These are phyloP conservation scores for Tetramorium simillimum DNA, from an alignment of 1,140 invertebrate species.

Conservation along the genomic window DNA sequence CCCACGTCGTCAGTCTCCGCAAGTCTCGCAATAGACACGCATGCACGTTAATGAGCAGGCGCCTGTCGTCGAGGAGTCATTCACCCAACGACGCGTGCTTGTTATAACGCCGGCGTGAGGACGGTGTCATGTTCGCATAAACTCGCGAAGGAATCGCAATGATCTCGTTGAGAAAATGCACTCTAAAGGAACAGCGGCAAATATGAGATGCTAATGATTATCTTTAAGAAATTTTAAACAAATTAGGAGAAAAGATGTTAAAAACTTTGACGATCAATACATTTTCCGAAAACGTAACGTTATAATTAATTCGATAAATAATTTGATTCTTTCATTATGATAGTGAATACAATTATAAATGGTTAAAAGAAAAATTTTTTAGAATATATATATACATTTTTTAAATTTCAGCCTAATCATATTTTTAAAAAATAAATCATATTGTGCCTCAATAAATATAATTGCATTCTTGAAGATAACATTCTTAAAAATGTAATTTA, in stretches of 20 bases:
- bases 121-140: not conserved
- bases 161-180: not conserved
- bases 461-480: too few relatives aligned
- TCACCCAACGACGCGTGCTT: constrained; percentile 66
- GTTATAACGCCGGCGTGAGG: constrained; percentile 8
- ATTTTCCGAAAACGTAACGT: not conserved
- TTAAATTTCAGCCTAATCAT: not conserved
- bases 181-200: not conserved
- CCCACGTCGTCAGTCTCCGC: constrained; percentile 58
- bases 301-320: not conserved
- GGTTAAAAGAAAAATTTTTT: not conserved
- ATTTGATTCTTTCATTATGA: not conserved
- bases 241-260: not conserved
- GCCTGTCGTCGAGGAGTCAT: constrained; percentile 71
- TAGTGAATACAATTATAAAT: not conserved
- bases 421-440: too few relatives aligned
- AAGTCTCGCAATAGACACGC: constrained; percentile 12
- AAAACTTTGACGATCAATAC: not conserved
- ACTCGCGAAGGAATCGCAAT: not conserved
- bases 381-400: not conserved
- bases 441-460: not conserved
- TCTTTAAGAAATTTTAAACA: not conserved
- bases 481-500: too few relatives aligned
- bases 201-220: not conserved
- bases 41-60: constrained; percentile 30